Evolutionary conservation across 2,113 vertebrate species (phyloP), one percentile per base, ranked within the genome.

Genomic region (Rhinoderma darwinii): DNA sequence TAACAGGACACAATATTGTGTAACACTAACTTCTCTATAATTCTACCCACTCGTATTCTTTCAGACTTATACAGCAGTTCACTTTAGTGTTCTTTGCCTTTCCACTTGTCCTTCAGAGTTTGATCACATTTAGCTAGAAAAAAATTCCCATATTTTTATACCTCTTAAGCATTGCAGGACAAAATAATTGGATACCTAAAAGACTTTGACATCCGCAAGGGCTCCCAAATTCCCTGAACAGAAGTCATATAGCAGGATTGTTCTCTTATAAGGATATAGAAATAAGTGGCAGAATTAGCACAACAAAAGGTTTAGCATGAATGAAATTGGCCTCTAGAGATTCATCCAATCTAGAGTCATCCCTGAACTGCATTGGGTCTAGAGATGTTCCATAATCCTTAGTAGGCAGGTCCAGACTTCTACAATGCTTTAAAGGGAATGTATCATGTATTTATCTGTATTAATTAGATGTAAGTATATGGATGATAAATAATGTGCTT

Each of bases 221-320:
- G 59, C 37, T 86, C 75, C 75, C 75, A 22, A 86, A 70, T 70
- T 63, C 75, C 74, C 84, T 54, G 32, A 79, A 86, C 32, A 79
- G 32, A 79, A 79, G 56, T 68, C 61, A 12, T 43, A 37, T 7
- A 70, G 39, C 44, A 47, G 32, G 20, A 70, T 80, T 78, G 56
- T 86, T 86, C 75, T 79, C 44, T 54, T 41, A 54, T 11, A 78
- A 79, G 61, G 75, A 47, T 39, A 37, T 20, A 39, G 25, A 78
- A 79, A 61, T 79, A 79, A 86, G 27, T 86, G 84, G 61, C 74
- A 86, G 75, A 86, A 86, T 86, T 86, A 86, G 61, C 84, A 86
- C 84, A 79, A 86, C 61, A 86, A 86, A 86, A 77, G 43, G 39
- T 51, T n/a, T 44, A 10, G 78, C 43, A n/a, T 54, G 61, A 79